A percentile compares a stretch with the other conserved stretches of the same genome.
Conservation (phyloP, 1,140 invertebrate species). For the Aphelenchoides avenae region DNA sequence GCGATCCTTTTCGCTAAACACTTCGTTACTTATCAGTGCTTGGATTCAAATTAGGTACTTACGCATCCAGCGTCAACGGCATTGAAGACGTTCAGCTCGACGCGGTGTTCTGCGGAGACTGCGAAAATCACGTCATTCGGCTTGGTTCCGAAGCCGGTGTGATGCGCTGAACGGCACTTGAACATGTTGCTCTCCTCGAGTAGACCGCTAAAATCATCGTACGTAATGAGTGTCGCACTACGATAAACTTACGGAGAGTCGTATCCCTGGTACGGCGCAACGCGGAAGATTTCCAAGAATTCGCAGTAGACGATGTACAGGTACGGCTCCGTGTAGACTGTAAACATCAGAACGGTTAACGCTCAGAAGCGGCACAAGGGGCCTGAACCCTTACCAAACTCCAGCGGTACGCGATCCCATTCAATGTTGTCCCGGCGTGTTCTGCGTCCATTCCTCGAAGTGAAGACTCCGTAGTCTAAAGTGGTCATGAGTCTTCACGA, state of each 20-base stretch:
- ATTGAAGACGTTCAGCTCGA: slow-evolving; percentile 21
- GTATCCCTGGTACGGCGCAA: slow-evolving; percentile 16
- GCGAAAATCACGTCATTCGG: slow-evolving; percentile 20
- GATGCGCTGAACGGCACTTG: slow-evolving; percentile 30
- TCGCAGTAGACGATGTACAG: slow-evolving; percentile 35
- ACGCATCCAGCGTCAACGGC: slow-evolving; percentile 3
- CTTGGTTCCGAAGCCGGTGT: slow-evolving; percentile 22
- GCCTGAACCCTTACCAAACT: slow-evolving; percentile 21
- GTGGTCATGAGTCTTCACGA: no score
- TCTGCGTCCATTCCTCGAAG: slow-evolving; percentile 16
- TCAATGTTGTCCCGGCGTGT: slow-evolving; percentile 25
- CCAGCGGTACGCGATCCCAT: slow-evolving; percentile 27
- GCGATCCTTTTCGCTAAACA: no score
- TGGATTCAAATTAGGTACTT: no score
- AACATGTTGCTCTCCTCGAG: slow-evolving; percentile 29
- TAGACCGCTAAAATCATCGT: no score
- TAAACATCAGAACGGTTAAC: background rate
- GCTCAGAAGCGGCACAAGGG: background rate
- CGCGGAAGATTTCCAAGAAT: slow-evolving; percentile 28
- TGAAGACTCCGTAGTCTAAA: slow-evolving; percentile 33
- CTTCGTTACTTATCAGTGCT: no score
- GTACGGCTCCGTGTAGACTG: slow-evolving; percentile 26
- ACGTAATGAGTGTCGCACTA: slow-evolving; percentile 3
- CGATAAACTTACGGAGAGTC: slow-evolving; percentile 24
- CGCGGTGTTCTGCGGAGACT: slow-evolving; percentile 14